phyloP scores from a whole-genome alignment of 2,113 vertebrate genomes.

The Gnathonemus longibarbis region DNA sequence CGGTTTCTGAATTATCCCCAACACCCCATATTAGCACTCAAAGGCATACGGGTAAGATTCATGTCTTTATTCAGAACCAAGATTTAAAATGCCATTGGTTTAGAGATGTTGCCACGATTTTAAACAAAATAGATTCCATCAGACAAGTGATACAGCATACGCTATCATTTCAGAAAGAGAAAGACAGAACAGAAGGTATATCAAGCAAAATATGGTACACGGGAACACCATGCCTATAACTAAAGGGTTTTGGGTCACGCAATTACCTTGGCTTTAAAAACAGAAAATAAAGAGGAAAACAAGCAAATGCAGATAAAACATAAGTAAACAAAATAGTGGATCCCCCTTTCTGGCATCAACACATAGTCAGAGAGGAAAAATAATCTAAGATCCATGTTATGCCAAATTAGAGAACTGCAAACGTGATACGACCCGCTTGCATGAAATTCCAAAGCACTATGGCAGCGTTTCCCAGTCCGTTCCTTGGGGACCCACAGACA shows the following conservation, averaged over 20 bases:
- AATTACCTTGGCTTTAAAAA: background rate
- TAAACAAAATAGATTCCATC: background rate
- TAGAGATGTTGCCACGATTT: background rate
- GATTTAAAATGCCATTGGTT: background rate
- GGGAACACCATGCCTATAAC: background rate
- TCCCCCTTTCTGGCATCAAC: background rate
- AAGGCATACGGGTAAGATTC: background rate
- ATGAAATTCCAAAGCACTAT: background rate
- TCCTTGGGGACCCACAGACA: background rate
- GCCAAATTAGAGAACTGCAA: background rate
- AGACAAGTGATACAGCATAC: background rate
- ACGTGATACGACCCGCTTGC: background rate
- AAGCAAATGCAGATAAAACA: background rate
- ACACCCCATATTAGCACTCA: background rate
- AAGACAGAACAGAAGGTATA: background rate
- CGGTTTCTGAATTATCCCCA: background rate
- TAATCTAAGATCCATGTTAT: background rate
- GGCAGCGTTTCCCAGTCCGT: background rate
- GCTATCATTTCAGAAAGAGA: background rate
- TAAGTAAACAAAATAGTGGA: background rate
- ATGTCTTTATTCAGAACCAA: background rate
- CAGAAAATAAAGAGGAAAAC: background rate
- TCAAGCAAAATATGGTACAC: background rate
- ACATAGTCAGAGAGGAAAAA: background rate
- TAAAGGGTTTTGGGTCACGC: background rate